Percentiles rank a stretch among this genome's conserved stretches.
Evolutionary conservation across 2,888 invertebrate species (phyloP).

Genomic region (Sminthurinus aureus): DNA sequence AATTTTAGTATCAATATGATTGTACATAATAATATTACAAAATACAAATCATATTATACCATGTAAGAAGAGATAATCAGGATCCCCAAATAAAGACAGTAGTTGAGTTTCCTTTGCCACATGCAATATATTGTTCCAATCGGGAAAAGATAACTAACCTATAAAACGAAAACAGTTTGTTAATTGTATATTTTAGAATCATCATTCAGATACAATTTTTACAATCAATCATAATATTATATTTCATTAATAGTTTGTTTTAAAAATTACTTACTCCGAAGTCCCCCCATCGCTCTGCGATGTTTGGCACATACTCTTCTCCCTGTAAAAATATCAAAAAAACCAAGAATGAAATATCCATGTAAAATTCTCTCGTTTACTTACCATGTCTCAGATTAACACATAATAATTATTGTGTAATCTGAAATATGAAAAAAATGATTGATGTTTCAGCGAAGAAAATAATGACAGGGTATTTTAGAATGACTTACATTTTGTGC

Average conservation of each 20-base stretch:
- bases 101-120: constrained; percentile 54
- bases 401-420: background rate
- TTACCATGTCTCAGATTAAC: too few species aligned
- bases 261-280: background rate
- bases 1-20: too few species aligned
- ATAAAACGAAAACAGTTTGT: constrained; percentile 63
- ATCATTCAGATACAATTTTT: background rate
- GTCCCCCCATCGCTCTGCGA: constrained; percentile 28
- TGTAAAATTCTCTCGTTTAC: background rate
- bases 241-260: background rate
- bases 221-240: background rate
- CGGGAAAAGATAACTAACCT: constrained; percentile 50
- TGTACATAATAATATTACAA: too few species aligned
- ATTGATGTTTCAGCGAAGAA: background rate
- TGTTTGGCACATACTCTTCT: constrained; percentile 17
- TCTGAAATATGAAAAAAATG: background rate
- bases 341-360: background rate
- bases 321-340: background rate
- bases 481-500: constrained; percentile 14
- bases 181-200: background rate
- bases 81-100: constrained; percentile 46
- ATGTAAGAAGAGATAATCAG: constrained; percentile 48
- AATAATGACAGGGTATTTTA: background rate
- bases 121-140: constrained; percentile 49
- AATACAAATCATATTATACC: too few species aligned